Evolutionary conservation across 2,113 vertebrate species (phyloP).

Genomic region (Pelobates fuscus): DNA sequence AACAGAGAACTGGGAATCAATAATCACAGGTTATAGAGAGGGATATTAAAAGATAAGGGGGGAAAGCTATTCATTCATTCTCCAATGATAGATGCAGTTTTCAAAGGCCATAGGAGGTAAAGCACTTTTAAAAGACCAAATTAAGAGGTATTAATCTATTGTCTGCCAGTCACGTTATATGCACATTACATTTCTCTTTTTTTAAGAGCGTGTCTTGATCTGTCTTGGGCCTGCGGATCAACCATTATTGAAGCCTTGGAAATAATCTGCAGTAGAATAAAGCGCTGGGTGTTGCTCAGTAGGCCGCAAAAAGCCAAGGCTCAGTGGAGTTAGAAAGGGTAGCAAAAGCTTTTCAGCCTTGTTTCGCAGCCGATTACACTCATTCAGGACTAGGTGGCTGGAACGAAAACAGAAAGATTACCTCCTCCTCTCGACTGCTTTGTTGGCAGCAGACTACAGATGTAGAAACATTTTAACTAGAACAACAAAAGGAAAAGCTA

Average conservation of each 20-base stretch:
- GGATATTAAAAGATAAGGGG: neutral
- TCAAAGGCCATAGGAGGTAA: slow-evolving; percentile 58
- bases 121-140: slow-evolving; percentile 63
- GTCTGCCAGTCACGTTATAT: slow-evolving; percentile 58
- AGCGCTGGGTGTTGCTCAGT: slow-evolving; percentile 59
- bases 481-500: slow-evolving; percentile 57
- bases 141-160: slow-evolving; percentile 66
- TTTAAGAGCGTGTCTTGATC: slow-evolving; percentile 63
- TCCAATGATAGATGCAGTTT: slow-evolving; percentile 57
- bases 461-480: slow-evolving; percentile 63
- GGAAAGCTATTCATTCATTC: slow-evolving; percentile 50
- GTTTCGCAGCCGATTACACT: slow-evolving; percentile 66
- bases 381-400: slow-evolving; percentile 60
- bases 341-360: slow-evolving; percentile 56
- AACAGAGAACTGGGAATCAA: slow-evolving; percentile 60
- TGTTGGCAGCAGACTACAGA: slow-evolving; percentile 63
- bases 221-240: slow-evolving; percentile 58
- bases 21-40: slow-evolving; percentile 47
- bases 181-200: slow-evolving; percentile 60
- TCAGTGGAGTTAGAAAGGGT: slow-evolving; percentile 55
- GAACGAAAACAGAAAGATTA: slow-evolving; percentile 66
- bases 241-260: slow-evolving; percentile 59
- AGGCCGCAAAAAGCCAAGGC: slow-evolving; percentile 55
- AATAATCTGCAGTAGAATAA: slow-evolving; percentile 65
- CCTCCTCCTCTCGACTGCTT: slow-evolving; percentile 65